These are phyloP conservation scores for Cyanoderma ruficeps DNA, from an alignment of 2,113 vertebrate species.

Conservation along the genomic window DNA sequence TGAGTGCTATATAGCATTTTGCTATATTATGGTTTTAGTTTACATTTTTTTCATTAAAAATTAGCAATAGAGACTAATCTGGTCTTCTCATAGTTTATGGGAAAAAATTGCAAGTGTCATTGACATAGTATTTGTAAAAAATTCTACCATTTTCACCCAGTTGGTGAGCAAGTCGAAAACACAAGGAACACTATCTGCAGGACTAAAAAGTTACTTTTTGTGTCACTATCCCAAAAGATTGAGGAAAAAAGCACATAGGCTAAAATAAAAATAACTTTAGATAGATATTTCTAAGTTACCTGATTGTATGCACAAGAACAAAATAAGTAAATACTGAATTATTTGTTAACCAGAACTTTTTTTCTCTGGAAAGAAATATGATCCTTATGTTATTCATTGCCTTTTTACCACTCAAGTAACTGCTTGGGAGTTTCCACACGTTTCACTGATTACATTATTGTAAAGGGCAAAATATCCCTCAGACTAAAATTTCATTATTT, in stretches of 20 bases:
- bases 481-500: slow-evolving; percentile 51
- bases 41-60: not conserved
- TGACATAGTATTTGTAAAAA: not conserved
- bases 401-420: not conserved
- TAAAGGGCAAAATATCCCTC: slow-evolving; percentile 62
- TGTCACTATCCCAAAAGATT: not conserved
- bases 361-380: not conserved
- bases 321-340: slow-evolving; percentile 13
- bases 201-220: not conserved
- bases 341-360: not conserved
- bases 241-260: not conserved
- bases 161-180: not conserved
- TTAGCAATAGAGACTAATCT: not conserved
- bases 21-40: not conserved
- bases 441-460: slow-evolving; percentile 54
- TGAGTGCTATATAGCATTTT: not conserved
- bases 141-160: not conserved
- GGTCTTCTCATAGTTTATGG: not conserved
- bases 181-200: not conserved
- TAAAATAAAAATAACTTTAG: not conserved
- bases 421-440: slow-evolving; percentile 5
- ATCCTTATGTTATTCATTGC: slow-evolving; percentile 17
- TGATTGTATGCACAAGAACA: not conserved
- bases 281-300: not conserved
- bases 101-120: not conserved